Evolutionary conservation across 2,888 invertebrate species (phyloP), one percentile per base, ranked within the genome.

Genomic region (Amaurobius ferox): DNA sequence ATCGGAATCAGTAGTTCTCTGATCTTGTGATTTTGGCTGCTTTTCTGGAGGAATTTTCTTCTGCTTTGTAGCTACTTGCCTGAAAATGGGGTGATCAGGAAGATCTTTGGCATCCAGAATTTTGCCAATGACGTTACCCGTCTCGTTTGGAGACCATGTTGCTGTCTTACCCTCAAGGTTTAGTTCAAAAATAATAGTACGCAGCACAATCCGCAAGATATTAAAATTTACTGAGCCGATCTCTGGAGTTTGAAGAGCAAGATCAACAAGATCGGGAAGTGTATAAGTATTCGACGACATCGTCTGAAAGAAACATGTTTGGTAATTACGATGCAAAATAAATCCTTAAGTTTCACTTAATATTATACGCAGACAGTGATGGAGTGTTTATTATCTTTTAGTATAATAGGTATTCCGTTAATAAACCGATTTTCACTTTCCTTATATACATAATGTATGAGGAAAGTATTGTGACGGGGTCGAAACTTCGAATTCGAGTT

Each of bases 161-260:
- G n/a, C 28, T 19, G n/a, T 55, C 0, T n/a, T 7, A 26, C 39
- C 13, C 1, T 26, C 13, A 28, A 68, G 6, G 9, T 32, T 6
- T 2, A 29, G 5, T 39, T 71, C 30, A 5, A 94, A 93, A 1
- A 94, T 93, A 9, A 95, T 91, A 86, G 94, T 94, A 89, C 94
- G 94, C 16, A 96, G 93, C 16, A 95, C 93, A 1, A 94, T 93
- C 89, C 95, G 94, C 11, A 96, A 93, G 89, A 95, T 93, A 89
- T 94, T 94, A 90, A 95, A 95, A 91, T 96, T 95, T 23, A 96
- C 94, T 0, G 94, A 93, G 0, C 95, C 95, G 9, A 94, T 94
- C 92, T 95, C 95, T 0, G 95, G 95, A 0, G 94, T 93, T 61
- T 95, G 94, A 67, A 96, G 93, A 11, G 95, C 94, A 89, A 95